These are phyloP conservation scores for Uloborus plumipes DNA, from an alignment of 2,888 invertebrate genomes.

Conservation along the genomic window DNA sequence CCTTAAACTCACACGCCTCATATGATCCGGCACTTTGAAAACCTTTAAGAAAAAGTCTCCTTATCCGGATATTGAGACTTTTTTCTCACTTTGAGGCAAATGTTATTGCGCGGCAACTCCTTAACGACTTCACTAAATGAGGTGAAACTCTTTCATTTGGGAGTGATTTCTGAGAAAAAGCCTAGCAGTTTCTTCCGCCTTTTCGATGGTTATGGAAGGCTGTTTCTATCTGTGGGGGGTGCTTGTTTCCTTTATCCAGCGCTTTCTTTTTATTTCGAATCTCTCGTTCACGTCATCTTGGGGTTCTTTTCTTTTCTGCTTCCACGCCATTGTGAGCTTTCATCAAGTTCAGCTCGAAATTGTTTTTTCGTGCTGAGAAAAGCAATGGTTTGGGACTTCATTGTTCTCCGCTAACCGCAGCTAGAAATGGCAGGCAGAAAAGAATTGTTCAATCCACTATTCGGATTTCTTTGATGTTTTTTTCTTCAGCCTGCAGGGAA, in stretches of 20 bases:
- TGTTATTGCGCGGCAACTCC: conserved; percentile 35
- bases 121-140: conserved; percentile 59
- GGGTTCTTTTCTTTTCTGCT: conserved; percentile 6
- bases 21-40: no score
- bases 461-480: background rate
- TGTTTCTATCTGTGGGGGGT: conserved; percentile 37
- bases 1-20: no score
- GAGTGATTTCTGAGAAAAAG: conserved; percentile 45
- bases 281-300: conserved; percentile 9
- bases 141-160: conserved; percentile 58
- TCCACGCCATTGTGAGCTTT: conserved; percentile 25
- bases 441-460: background rate
- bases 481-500: conserved; percentile 8
- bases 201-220: conserved; percentile 42
- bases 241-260: background rate
- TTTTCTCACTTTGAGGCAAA: conserved; percentile 29
- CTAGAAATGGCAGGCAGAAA: background rate
- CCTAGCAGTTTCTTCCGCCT: conserved; percentile 36
- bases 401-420: conserved; percentile 33
- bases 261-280: conserved; percentile 14
- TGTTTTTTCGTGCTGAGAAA: conserved; percentile 41
- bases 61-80: no score
- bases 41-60: no score
- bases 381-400: conserved; percentile 28
- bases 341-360: conserved; percentile 49